phyloP scores from a whole-genome alignment of 1,140 invertebrate genomes.

The Drosophila malerkotliana region DNA sequence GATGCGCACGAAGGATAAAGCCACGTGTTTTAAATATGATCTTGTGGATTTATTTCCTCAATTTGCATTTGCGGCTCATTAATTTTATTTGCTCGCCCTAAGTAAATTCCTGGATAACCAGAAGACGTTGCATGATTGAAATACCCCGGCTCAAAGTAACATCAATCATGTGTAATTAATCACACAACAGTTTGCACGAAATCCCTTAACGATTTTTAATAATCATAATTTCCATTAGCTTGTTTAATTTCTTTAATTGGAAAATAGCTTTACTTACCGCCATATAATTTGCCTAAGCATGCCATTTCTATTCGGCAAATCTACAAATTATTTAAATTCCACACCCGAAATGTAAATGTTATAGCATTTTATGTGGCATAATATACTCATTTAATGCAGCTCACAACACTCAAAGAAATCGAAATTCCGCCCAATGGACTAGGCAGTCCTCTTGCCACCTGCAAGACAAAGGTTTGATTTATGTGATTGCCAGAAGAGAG shows the following conservation, averaged over 20 bases:
- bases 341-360: constrained; percentile 25
- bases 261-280: not conserved
- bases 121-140: constrained; percentile 18
- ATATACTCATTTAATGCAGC: constrained; percentile 52
- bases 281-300: constrained; percentile 1
- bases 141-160: constrained; percentile 1
- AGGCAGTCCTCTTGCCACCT: constrained; percentile 22
- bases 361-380: constrained; percentile 41
- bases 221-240: not conserved
- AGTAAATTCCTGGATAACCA: constrained; percentile 1
- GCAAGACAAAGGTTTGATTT: constrained; percentile 61
- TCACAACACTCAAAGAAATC: constrained; percentile 11
- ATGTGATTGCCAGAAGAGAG: constrained; percentile 37
- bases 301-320: constrained; percentile 10
- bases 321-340: constrained; percentile 19
- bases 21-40: constrained; percentile 51
- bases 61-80: constrained; percentile 49
- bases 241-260: constrained; percentile 14
- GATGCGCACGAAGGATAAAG: constrained; percentile 8
- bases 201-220: not conserved
- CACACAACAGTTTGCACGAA: not conserved
- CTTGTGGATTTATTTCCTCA: constrained; percentile 39
- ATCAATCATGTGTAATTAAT: constrained; percentile 31
- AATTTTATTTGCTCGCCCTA: constrained; percentile 27
- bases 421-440: not conserved